Evolutionary conservation across 2,888 invertebrate species (phyloP), one percentile per base, ranked within the genome.

Genomic region (Meiosimyza platycephala): DNA sequence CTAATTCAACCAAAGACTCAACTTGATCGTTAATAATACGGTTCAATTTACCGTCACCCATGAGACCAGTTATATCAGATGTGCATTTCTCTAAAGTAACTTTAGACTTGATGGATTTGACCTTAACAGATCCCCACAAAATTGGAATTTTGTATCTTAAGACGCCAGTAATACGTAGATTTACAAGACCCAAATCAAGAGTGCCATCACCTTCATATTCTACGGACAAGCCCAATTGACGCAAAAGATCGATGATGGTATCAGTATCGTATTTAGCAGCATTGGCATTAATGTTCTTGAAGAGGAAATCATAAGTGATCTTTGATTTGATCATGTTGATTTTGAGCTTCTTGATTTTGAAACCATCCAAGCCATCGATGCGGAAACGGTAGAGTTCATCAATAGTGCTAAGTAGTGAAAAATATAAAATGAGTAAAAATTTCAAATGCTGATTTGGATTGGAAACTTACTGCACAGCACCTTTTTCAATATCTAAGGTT

Each of bases 91-190:
- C 84, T 76, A 85, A 18, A 0, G 77, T 71, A 16, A 84, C 72
- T 63, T 72, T 79, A 7, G 83, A 81, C 68, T 82, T 79, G 72
- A 85, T 71, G 0, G 85, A 84, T 33, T 74, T 77, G 62, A 85
- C 82, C 73, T 83, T 84, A 2, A 81, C 79, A 5, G 85, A 84
- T n/a, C 85, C 85, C 79, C 81, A 84, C 62, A 85, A 69, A 9
- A 85, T 11, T 5, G 85, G 85, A 40, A 84, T 73, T 73, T 83
- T 85, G 76, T 82, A 85, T 47, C 79, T 81, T 22, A 85, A 57
- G 1, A 66, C 74, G 59, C 85, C 85, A 7, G 75, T 76, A 54
- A 85, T 48, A 52, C 84, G 80, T 54, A 85, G 63, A 68, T 85
- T 81, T 51, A 79, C 71, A 63, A 85, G 54, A 74, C 79, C 81